phyloP scores from a whole-genome alignment of 2,113 vertebrate genomes.

The Poecilia latipinna region DNA sequence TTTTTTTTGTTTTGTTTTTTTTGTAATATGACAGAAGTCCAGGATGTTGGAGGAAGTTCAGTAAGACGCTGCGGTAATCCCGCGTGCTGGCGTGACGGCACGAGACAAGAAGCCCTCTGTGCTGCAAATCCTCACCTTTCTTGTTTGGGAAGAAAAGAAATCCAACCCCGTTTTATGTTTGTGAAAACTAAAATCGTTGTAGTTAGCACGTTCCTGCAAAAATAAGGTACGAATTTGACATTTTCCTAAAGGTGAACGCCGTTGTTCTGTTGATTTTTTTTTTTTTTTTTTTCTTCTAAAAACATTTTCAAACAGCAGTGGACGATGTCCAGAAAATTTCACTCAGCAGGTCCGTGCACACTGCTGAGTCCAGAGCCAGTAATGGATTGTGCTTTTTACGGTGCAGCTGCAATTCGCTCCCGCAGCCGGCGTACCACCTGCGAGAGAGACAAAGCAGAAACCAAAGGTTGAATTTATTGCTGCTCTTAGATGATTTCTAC shows the following conservation, averaged over 20 bases:
- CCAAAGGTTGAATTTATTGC: not conserved
- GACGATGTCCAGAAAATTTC: not conserved
- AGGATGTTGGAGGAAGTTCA: not conserved
- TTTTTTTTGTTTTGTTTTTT: not conserved
- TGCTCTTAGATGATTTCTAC: not conserved
- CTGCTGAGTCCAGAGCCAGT: slow-evolving; percentile 25
- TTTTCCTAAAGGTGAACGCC: not conserved
- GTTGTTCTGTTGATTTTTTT: slow-evolving; percentile 12
- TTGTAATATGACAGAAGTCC: not conserved
- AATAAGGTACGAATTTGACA: not conserved
- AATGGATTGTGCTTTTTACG: slow-evolving; percentile 14
- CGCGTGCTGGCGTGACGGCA: slow-evolving; percentile 7
- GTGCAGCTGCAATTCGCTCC: slow-evolving; percentile 8
- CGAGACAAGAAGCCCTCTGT: not conserved
- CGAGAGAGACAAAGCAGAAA: slow-evolving; percentile 14
- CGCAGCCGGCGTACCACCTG: slow-evolving; percentile 14
- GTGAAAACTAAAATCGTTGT: not conserved
- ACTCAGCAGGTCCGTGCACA: not conserved
- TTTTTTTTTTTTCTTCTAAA: not conserved
- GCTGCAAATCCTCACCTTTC: not conserved
- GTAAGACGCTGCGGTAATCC: slow-evolving; percentile 17
- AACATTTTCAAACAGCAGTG: slow-evolving; percentile 18
- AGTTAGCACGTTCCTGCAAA: not conserved
- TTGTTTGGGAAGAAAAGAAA: not conserved
- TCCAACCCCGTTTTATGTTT: not conserved